Conservation (phyloP, 2,888 invertebrate genomes). For the Chelonus formosanus region DNA sequence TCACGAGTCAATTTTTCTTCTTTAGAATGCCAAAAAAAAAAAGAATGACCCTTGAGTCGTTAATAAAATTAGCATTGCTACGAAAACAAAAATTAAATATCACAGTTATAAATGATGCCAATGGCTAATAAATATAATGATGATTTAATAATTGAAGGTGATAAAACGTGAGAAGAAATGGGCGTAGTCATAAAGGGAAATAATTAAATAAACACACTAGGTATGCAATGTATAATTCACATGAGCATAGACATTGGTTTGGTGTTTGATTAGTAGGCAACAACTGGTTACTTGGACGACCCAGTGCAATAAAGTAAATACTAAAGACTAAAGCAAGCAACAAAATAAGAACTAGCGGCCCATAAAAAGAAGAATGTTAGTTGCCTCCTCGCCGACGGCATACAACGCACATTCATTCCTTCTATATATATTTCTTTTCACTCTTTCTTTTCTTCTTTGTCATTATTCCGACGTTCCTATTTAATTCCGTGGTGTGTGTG, state of each 20-base stretch:
- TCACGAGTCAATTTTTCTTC: neutral
- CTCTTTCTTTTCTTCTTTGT: constrained; percentile 1
- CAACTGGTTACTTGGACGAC: constrained; percentile 39
- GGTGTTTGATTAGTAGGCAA: constrained; percentile 46
- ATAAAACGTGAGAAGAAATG: constrained; percentile 22
- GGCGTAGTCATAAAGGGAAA: constrained; percentile 41
- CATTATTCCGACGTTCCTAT: constrained; percentile 29
- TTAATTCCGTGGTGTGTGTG: constrained; percentile 37
- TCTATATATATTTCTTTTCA: constrained; percentile 11
- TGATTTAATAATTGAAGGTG: constrained; percentile 24
- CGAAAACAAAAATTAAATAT: constrained; percentile 1
- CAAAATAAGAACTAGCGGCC: constrained; percentile 48
- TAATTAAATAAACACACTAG: constrained; percentile 48
- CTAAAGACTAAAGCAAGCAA: constrained; percentile 44
- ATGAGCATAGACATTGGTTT: constrained; percentile 38
- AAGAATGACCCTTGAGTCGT: neutral
- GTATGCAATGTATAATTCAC: constrained; percentile 27
- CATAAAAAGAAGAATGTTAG: constrained; percentile 52
- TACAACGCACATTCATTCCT: constrained; percentile 39
- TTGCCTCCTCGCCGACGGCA: constrained; percentile 48
- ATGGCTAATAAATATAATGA: constrained; percentile 19
- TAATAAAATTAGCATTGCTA: neutral
- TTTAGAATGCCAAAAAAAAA: too few species aligned
- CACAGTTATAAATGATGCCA: neutral
- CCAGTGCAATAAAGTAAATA: constrained; percentile 43